Conservation (phyloP, 2,113 vertebrate genomes). For the Oreochromis spilurus region DNA sequence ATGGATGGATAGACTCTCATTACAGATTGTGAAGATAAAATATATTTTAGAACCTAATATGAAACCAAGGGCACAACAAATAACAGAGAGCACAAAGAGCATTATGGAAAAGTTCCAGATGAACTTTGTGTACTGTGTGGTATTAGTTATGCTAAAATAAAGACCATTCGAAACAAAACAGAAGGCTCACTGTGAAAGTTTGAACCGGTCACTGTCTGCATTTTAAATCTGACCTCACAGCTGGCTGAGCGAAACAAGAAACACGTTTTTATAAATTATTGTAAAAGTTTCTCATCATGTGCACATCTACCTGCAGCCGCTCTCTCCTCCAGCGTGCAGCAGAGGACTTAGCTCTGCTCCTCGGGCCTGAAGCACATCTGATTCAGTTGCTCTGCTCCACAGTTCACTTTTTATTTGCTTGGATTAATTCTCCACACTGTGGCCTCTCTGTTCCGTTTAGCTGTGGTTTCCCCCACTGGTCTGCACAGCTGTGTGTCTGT, state of each 20-base stretch:
- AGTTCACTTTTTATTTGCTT: neutral
- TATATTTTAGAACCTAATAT: neutral
- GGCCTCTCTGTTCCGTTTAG: neutral
- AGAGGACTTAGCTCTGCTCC: no score
- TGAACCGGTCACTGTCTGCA: neutral
- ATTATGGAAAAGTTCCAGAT: neutral
- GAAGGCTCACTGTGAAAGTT: neutral
- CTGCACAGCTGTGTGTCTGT: neutral
- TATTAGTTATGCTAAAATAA: neutral
- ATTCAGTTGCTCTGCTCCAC: no score
- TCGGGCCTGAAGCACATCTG: no score
- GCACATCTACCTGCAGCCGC: no score
- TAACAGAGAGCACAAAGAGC: neutral
- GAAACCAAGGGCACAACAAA: neutral
- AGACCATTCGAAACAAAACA: neutral
- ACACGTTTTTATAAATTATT: no score
- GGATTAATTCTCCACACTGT: neutral
- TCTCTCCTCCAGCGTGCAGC: no score
- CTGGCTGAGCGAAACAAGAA: no score
- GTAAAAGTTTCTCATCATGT: no score
- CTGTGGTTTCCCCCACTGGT: neutral
- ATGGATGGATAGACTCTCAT: neutral
- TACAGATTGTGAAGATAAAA: neutral
- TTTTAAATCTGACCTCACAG: no score
- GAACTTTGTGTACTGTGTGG: neutral